Conservation (phyloP, 2,888 invertebrate species). For the Tetranychus piercei region DNA sequence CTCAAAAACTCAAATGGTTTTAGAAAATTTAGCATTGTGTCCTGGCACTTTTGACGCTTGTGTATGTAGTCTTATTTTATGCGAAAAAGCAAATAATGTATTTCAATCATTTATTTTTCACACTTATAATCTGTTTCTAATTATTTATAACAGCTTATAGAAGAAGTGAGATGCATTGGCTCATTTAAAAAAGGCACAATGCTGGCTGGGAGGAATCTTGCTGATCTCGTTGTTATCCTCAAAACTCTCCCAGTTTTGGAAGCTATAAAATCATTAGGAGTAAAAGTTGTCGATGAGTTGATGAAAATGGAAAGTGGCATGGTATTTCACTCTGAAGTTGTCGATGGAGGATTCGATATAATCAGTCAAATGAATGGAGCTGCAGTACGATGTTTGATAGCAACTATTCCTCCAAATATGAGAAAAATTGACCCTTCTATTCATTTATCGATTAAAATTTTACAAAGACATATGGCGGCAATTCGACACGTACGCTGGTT, state of each 20-base stretch:
- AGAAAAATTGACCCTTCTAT: slow-evolving; percentile 75
- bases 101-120: not conserved
- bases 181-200: slow-evolving; percentile 96
- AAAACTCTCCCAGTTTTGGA: slow-evolving; percentile 91
- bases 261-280: slow-evolving; percentile 75
- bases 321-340: slow-evolving; percentile 25
- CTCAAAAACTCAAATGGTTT: slow-evolving; percentile 77
- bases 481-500: slow-evolving; percentile 94
- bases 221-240: slow-evolving; percentile 86
- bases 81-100: not conserved
- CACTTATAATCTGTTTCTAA: too few relatives aligned
- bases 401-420: slow-evolving; percentile 81
- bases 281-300: slow-evolving; percentile 68
- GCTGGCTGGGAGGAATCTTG: slow-evolving; percentile 81
- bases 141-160: slow-evolving; percentile 47
- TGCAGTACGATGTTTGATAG: slow-evolving; percentile 69
- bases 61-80: slow-evolving; percentile 24
- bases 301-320: slow-evolving; percentile 40
- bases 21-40: slow-evolving; percentile 82
- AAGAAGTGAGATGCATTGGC: slow-evolving; percentile 88
- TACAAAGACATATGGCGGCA: slow-evolving; percentile 75
- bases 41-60: slow-evolving; percentile 86
- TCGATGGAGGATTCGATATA: slow-evolving; percentile 57
- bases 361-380: slow-evolving; percentile 50
- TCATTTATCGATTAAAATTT: slow-evolving; percentile 48